A percentile compares a stretch with the other conserved stretches of the same genome.
Conservation (phyloP, 2,113 vertebrate species). For the Sinosuthora webbiana region DNA sequence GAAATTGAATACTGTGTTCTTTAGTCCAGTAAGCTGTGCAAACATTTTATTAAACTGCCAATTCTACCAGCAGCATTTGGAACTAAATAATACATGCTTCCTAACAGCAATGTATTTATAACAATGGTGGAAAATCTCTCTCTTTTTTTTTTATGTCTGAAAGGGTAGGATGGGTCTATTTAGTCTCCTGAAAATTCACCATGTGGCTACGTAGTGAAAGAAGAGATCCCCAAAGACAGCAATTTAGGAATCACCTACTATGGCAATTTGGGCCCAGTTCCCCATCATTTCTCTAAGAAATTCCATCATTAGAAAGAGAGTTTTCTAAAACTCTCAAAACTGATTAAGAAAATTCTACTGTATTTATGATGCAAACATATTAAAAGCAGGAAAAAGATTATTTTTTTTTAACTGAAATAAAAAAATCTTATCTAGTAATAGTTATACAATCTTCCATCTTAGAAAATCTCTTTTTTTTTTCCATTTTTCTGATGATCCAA, state of each 20-base stretch:
- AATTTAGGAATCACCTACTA: neutral
- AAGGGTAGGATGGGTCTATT: neutral
- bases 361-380: neutral
- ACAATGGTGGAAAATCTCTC: neutral
- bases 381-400: neutral
- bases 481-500: neutral
- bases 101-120: neutral
- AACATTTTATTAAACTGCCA: neutral
- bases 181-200: neutral
- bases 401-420: neutral
- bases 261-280: neutral
- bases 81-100: neutral
- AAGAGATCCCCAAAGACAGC: neutral
- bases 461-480: neutral
- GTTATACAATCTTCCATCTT: neutral
- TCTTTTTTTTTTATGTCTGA: neutral
- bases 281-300: neutral
- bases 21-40: neutral
- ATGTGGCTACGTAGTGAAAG: rapidly evolving
- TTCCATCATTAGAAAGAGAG: neutral
- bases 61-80: neutral
- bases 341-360: neutral
- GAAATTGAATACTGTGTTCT: neutral
- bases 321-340: neutral
- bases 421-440: neutral